phyloP scores from a whole-genome alignment of 2,113 vertebrate species.

The Eclectus roratus region DNA sequence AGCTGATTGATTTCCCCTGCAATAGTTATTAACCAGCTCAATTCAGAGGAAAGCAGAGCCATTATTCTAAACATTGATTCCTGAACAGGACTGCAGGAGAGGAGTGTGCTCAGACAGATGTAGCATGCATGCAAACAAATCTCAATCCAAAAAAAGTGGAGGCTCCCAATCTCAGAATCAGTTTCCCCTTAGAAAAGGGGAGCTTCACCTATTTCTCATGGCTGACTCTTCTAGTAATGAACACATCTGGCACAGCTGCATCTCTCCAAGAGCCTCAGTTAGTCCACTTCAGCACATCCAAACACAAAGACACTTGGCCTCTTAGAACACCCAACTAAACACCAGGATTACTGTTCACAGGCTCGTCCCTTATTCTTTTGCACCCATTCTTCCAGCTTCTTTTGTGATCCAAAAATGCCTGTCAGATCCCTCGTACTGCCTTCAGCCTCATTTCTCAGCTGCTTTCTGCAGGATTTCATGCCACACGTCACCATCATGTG shows the following conservation, averaged over 20 bases:
- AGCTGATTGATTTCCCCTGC: conserved; percentile 94
- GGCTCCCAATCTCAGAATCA: not conserved
- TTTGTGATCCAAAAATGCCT: not conserved
- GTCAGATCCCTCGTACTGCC: not conserved
- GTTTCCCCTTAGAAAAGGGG: not conserved
- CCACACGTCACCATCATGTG: fast-evolving
- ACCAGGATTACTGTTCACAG: not conserved
- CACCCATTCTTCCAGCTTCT: not conserved
- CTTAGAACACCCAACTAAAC: not conserved
- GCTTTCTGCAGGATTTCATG: not conserved
- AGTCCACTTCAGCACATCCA: not conserved
- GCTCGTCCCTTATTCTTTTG: not conserved
- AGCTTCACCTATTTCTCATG: not conserved
- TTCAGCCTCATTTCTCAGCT: not conserved
- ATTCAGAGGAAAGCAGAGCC: conserved; percentile 85
- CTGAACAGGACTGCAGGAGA: conserved; percentile 65
- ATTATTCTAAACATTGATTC: conserved; percentile 95
- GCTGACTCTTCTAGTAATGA: not conserved
- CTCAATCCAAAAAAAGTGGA: not conserved
- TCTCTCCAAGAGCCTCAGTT: not conserved
- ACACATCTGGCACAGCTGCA: not conserved
- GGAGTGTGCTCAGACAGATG: conserved; percentile 54
- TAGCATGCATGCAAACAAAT: conserved; percentile 12
- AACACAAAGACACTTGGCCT: not conserved
- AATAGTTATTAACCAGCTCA: conserved; percentile 91